A percentile compares a stretch with the other conserved stretches of the same genome.
phyloP scores from a whole-genome alignment of 2,113 vertebrate species.

The Pituophis catenifer region DNA sequence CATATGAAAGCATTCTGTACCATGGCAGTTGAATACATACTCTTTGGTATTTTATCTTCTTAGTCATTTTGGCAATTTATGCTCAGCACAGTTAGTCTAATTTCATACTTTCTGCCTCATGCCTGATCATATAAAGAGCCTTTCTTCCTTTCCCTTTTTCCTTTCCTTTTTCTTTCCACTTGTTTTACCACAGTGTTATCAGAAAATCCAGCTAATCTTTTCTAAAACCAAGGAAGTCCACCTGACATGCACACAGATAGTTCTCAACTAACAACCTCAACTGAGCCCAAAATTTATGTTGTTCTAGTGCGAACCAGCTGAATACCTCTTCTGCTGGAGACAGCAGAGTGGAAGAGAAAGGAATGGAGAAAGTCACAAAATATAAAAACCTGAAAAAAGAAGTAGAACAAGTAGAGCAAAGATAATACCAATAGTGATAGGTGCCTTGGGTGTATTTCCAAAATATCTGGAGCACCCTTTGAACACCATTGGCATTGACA shows the following conservation, averaged over 20 bases:
- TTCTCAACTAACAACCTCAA: background rate
- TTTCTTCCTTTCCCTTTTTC: background rate
- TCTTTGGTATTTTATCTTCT: background rate
- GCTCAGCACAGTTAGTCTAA: background rate
- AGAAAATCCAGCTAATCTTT: background rate
- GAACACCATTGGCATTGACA: background rate
- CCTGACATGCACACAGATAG: background rate
- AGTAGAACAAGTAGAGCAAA: background rate
- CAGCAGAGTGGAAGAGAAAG: background rate
- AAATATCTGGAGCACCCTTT: background rate
- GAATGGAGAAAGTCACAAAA: background rate
- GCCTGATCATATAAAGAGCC: background rate
- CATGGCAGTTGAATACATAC: background rate
- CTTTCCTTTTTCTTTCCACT: background rate
- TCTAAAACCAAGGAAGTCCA: background rate
- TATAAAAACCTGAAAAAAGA: background rate
- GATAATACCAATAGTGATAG: background rate
- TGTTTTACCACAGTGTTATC: background rate
- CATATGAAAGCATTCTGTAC: background rate
- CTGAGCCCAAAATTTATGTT: background rate
- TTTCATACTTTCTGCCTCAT: background rate
- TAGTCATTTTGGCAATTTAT: background rate
- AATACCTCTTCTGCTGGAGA: background rate
- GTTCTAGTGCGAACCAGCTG: no score
- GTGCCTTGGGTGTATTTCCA: background rate